Conservation (phyloP, 2,797 vertebrate species). For the Eupleurogrammus muticus region DNA sequence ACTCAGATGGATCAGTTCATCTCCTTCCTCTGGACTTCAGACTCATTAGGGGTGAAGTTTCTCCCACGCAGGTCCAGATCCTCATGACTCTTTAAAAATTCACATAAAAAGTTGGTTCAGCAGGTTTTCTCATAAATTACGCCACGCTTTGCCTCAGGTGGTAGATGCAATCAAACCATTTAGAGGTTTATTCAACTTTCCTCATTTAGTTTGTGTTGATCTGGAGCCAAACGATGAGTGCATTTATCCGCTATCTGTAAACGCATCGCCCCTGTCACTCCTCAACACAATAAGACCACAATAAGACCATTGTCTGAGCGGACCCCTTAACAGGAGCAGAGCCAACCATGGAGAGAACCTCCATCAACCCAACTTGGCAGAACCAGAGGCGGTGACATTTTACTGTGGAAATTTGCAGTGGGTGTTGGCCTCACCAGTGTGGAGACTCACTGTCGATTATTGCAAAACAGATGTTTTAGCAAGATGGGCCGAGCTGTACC, state of each 20-base stretch:
- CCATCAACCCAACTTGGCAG: constrained; percentile 65
- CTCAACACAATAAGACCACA: constrained; percentile 58
- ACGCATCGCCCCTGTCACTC: constrained; percentile 9
- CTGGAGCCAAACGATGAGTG: constrained; percentile 26
- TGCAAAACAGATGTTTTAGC: constrained; percentile 68
- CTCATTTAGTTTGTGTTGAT: constrained; percentile 7
- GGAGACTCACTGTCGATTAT: constrained; percentile 62
- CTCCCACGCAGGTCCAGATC: constrained; percentile 27
- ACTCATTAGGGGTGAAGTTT: constrained; percentile 39
- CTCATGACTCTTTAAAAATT: constrained; percentile 25
- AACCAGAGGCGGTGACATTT: constrained; percentile 68
- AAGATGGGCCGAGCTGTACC: constrained; percentile 22
- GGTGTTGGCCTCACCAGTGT: constrained; percentile 69
- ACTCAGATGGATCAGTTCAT: constrained; percentile 23
- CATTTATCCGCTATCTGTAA: constrained; percentile 27
- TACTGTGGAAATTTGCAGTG: constrained; percentile 78
- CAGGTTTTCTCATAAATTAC: constrained; percentile 21
- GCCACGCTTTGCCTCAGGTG: neutral
- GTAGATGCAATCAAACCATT: constrained; percentile 4
- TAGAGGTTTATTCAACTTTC: constrained; percentile 8
- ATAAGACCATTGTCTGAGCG: constrained; percentile 56
- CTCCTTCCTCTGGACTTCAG: constrained; percentile 28
- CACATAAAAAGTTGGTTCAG: constrained; percentile 27
- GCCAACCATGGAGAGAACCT: constrained; percentile 40
- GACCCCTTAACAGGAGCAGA: constrained; percentile 36